Evolutionary conservation across 2,888 invertebrate species (phyloP), one percentile per base, ranked within the genome.

Genomic region (Leucophora obtusa): DNA sequence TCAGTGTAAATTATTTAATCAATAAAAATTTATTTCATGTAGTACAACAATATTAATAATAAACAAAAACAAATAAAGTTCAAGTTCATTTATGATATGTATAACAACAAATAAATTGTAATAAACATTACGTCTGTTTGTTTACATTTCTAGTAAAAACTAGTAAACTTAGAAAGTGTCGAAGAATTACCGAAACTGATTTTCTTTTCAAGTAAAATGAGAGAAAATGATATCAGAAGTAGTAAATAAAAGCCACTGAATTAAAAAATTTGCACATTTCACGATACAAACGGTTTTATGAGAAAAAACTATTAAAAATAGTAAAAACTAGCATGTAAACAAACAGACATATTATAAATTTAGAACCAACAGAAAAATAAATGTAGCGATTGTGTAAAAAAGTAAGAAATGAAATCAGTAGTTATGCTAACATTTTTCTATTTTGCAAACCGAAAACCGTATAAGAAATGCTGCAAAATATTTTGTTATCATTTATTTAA

Each of bases 1-100:
- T 58, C 69, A 56, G 58, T 21, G 56, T 51, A 63, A 69, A 62
- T 69, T 76, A 69, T 69, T 69, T 76, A 76, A 76, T 76, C 69
- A 69, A 76, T 76, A 76, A 54, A 69, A 62, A 53, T 15, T 24
- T 38, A 60, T 33, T 68, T 60, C 24, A 69, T 59, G 14, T 35
- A 17, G 28, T 35, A 59, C 17, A 28, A 58, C 43, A 62, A 35
- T 15, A 28, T 6, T 7, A 3, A 21, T 8, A 50, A 50, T 28
- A 56, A 35, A 33, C 8, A 54, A 28, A 17, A 54, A 38, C 56
- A 56, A 43, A 43, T 10, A 58, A 63, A 70, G 65, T 53, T 77
- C 70, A 71, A 71, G 71, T 65, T 59, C 28, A 58, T 56, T 15
- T 14, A n/a, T 17, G 38, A n/a, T n/a, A n/a, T n/a, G n/a, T 24